Conservation (phyloP, 2,113 vertebrate genomes). For the Scortum barcoo region DNA sequence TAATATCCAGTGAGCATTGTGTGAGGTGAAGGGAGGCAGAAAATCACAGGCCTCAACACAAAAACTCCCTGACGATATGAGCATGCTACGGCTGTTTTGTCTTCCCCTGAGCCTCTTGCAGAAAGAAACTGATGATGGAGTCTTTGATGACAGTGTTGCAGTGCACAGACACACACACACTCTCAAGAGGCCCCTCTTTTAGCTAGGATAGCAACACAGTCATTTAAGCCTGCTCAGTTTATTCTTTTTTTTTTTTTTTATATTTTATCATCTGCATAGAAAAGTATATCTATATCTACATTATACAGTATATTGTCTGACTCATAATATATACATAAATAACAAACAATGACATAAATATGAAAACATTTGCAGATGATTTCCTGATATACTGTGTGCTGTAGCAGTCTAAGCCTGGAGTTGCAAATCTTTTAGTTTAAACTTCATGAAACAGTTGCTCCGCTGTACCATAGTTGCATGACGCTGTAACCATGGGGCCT, state of each 20-base stretch:
- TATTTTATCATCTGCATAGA: neutral
- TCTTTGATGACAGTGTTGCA: slow-evolving; percentile 34
- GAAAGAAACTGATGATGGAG: slow-evolving; percentile 56
- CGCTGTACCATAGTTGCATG: no score
- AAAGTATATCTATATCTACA: neutral
- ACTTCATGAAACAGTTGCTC: no score
- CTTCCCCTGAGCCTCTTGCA: slow-evolving; percentile 34
- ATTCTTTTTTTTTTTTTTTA: neutral
- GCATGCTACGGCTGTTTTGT: slow-evolving; percentile 46
- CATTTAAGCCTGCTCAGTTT: neutral
- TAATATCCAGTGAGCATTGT: slow-evolving; percentile 7
- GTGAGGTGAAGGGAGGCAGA: slow-evolving; percentile 42
- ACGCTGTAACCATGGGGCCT: no score
- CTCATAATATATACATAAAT: no score
- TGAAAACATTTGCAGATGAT: neutral
- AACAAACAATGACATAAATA: no score
- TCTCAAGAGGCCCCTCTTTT: slow-evolving; percentile 5
- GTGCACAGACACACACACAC: neutral
- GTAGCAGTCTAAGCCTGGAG: no score
- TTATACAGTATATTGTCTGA: neutral
- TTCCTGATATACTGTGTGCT: neutral
- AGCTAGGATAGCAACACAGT: neutral
- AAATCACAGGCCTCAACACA: slow-evolving; percentile 35
- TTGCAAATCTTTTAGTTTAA: no score
- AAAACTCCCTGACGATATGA: neutral